Evolutionary conservation across 2,888 invertebrate genomes (phyloP).

Genomic region (Tipula unca): DNA sequence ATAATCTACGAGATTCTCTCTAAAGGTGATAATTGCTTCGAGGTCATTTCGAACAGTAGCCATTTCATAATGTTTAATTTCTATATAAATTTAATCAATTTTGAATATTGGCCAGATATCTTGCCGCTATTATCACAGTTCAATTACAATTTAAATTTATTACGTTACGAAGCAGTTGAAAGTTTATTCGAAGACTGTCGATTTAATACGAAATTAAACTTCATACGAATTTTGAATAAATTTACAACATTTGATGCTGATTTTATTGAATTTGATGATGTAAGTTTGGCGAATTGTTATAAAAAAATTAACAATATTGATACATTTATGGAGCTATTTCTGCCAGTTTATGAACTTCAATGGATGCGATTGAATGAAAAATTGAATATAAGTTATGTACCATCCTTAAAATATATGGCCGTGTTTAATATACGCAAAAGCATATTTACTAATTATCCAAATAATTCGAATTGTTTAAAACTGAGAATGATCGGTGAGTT

Average conservation of each 20-base stretch:
- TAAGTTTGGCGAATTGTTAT: neutral
- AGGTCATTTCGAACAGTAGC: neutral
- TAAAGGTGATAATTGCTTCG: neutral
- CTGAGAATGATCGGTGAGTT: neutral
- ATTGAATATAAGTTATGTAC: conserved; percentile 1
- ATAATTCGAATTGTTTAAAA: neutral
- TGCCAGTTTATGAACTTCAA: neutral
- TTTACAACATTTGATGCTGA: neutral
- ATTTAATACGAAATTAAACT: neutral
- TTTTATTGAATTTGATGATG: neutral
- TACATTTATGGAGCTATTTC: neutral
- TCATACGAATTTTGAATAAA: neutral
- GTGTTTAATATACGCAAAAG: neutral
- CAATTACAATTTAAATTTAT: neutral
- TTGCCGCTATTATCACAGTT: neutral
- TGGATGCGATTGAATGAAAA: neutral
- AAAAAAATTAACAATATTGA: neutral
- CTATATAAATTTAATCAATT: neutral
- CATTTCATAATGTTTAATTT: neutral
- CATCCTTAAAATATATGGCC: neutral
- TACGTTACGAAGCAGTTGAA: neutral
- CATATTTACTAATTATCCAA: neutral
- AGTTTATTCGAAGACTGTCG: neutral
- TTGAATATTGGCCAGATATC: neutral
- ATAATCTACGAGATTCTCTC: neutral